These are phyloP conservation scores for Aphyosemion australe DNA, from an alignment of 2,113 vertebrate genomes.

Conservation along the genomic window DNA sequence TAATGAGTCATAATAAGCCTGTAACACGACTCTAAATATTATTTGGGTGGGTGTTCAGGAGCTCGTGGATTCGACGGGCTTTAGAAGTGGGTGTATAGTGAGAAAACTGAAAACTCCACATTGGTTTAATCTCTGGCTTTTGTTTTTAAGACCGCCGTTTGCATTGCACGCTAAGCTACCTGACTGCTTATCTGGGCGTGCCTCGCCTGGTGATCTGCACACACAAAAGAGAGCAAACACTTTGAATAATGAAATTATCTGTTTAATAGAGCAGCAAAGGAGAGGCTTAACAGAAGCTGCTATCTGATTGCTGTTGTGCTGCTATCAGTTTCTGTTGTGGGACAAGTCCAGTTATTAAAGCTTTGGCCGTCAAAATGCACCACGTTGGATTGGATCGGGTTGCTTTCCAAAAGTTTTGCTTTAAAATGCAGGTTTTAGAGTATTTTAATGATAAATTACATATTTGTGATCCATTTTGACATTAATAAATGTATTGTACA, in stretches of 20 bases:
- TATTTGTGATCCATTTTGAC: slow-evolving; percentile 5
- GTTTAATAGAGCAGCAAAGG: slow-evolving; percentile 85
- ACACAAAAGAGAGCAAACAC: slow-evolving; percentile 85
- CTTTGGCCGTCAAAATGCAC: slow-evolving; percentile 76
- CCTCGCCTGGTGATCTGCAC: slow-evolving; percentile 80
- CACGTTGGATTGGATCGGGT: slow-evolving; percentile 63
- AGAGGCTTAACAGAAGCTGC: slow-evolving; percentile 78
- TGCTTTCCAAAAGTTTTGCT: slow-evolving; percentile 6
- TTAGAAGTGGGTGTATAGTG: slow-evolving; percentile 84
- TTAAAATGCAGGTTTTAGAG: slow-evolving; percentile 1
- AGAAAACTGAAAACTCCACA: slow-evolving; percentile 76
- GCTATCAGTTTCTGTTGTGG: slow-evolving; percentile 81
- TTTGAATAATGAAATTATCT: slow-evolving; percentile 85
- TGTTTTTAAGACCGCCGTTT: slow-evolving; percentile 74
- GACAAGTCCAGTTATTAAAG: slow-evolving; percentile 79
- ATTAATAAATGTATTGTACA: too few species aligned
- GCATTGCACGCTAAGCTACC: slow-evolving; percentile 77
- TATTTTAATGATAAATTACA: background rate
- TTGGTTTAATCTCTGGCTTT: slow-evolving; percentile 73
- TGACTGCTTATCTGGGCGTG: slow-evolving; percentile 87
- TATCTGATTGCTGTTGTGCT: slow-evolving; percentile 84
- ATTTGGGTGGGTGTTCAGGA: slow-evolving; percentile 85
- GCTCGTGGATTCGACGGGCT: slow-evolving; percentile 79
- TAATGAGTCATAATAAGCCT: slow-evolving; percentile 84
- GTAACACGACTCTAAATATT: slow-evolving; percentile 85